Conservation (phyloP, 2,113 vertebrate genomes). For the Phainopepla nitens region DNA sequence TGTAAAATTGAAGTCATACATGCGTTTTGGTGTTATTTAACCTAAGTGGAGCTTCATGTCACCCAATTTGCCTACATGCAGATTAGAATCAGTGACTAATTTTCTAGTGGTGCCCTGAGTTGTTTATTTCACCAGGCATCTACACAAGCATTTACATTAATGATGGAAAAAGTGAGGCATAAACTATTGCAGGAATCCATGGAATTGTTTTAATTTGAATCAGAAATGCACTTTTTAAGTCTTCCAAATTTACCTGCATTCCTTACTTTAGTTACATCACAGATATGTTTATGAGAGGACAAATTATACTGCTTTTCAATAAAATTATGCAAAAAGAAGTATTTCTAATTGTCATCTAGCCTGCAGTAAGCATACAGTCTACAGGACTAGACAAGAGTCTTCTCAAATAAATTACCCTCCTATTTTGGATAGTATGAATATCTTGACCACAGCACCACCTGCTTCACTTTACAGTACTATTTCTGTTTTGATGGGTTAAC, state of each 20-base stretch:
- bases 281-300: background rate
- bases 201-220: background rate
- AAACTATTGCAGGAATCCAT: background rate
- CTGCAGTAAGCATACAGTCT: too few species aligned
- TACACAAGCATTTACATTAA: background rate
- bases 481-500: background rate
- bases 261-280: background rate
- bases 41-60: background rate
- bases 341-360: background rate
- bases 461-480: background rate
- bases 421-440: background rate
- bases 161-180: background rate
- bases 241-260: background rate
- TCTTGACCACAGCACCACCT: background rate
- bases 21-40: background rate
- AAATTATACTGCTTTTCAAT: background rate
- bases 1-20: background rate
- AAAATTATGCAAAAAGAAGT: background rate
- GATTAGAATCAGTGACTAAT: background rate
- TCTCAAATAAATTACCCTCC: background rate
- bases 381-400: background rate
- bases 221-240: background rate
- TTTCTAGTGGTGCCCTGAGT: background rate
- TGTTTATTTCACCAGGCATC: background rate
- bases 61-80: background rate